phyloP scores from a whole-genome alignment of 35 echinoderm and acorn worm genomes.

The Ophiothrix spiculata region DNA sequence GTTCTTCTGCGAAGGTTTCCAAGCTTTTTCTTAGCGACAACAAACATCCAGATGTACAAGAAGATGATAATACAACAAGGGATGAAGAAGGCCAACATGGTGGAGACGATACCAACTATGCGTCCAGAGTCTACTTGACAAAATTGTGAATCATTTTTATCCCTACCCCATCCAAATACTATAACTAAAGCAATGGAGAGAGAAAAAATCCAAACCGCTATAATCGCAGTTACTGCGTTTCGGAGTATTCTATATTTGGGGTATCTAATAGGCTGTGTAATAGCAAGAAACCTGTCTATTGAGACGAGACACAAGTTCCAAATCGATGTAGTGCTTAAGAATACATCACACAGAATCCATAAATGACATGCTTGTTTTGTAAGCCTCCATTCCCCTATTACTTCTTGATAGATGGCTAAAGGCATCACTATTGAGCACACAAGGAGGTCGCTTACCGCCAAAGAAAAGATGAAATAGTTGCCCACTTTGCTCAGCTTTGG shows the following conservation, averaged over 20 bases:
- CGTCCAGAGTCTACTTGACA: constrained; percentile 9
- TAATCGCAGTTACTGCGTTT: constrained; percentile 43
- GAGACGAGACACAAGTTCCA: constrained; percentile 69
- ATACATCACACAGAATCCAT: constrained; percentile 60
- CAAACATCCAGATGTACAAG: constrained; percentile 55
- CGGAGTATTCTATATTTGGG: constrained; percentile 33
- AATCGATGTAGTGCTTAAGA: constrained; percentile 64
- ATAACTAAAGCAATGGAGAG: constrained; percentile 31
- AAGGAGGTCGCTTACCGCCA: constrained; percentile 56
- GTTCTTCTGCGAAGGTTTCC: neutral
- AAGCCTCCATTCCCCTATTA: constrained; percentile 43
- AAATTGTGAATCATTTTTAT: neutral
- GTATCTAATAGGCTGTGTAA: constrained; percentile 67
- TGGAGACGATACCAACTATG: neutral
- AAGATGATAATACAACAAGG: constrained; percentile 44
- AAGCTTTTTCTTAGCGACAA: constrained; percentile 1
- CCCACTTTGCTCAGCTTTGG: constrained; percentile 50
- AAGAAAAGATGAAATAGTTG: constrained; percentile 71
- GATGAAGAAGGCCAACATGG: constrained; percentile 51
- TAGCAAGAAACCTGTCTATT: constrained; percentile 67
- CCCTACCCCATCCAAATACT: constrained; percentile 10
- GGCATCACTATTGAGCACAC: constrained; percentile 60
- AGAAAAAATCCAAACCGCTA: constrained; percentile 50
- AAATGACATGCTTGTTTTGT: constrained; percentile 32
- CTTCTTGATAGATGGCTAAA: constrained; percentile 37